Percentiles rank a stretch among this genome's conserved stretches.
Evolutionary conservation across 2,113 vertebrate species (phyloP).

Genomic region (Marmota monax): DNA sequence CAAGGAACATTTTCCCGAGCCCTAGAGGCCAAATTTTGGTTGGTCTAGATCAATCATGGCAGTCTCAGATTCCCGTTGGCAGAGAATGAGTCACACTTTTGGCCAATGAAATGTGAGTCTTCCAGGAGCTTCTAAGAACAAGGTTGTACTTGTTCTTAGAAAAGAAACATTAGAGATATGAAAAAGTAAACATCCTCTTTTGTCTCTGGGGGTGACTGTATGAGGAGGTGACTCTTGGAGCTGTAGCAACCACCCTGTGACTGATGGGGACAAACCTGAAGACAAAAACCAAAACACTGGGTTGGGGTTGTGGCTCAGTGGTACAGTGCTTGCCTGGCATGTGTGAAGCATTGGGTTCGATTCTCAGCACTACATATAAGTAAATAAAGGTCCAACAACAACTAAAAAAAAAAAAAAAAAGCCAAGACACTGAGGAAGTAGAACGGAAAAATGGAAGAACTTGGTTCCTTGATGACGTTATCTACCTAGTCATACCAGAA

Average conservation of each 20-base stretch:
- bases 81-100: not conserved
- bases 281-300: not conserved
- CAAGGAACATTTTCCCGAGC: fast-evolving
- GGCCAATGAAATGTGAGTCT: not conserved
- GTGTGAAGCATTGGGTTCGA: no score
- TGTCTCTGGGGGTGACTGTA: not conserved
- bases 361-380: no score
- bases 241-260: not conserved
- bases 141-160: slow-evolving; percentile 16
- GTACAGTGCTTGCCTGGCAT: no score
- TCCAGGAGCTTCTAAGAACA: not conserved
- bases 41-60: not conserved
- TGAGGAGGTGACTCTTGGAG: not conserved
- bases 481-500: not conserved
- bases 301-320: no score
- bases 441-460: not conserved
- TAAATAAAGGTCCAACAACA: no score
- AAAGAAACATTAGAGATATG: not conserved
- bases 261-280: not conserved
- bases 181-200: slow-evolving; percentile 4
- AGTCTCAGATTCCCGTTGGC: not conserved
- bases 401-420: not conserved
- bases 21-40: not conserved
- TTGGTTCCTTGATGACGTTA: not conserved
- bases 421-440: not conserved